These are phyloP conservation scores for Listronotus oregonensis DNA, from an alignment of 1,140 invertebrate genomes.

Conservation along the genomic window DNA sequence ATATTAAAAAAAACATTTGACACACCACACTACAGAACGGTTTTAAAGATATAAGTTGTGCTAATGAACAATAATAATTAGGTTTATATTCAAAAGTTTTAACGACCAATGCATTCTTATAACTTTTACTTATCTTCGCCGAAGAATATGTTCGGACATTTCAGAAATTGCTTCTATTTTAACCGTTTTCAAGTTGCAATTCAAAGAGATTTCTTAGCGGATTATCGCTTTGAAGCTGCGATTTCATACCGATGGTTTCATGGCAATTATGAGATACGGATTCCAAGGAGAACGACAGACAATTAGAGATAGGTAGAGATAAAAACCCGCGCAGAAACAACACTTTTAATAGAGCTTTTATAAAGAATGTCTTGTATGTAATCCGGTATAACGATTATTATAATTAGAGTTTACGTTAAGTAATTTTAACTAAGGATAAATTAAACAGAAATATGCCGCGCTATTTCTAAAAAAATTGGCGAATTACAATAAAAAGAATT, in stretches of 20 bases:
- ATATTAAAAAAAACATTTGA: too few species aligned
- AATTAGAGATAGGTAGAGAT: conserved; percentile 20
- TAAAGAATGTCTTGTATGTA: neutral
- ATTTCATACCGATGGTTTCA: conserved; percentile 9
- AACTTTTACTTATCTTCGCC: neutral
- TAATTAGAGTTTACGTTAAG: too few species aligned
- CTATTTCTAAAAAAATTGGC: too few species aligned
- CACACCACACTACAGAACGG: too few species aligned
- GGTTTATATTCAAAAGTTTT: too few species aligned
- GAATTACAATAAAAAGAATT: too few species aligned
- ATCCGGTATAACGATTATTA: too few species aligned
- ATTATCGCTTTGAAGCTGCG: conserved; percentile 16
- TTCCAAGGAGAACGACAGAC: conserved; percentile 16
- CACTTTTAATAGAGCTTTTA: conserved; percentile 11
- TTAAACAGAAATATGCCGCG: too few species aligned
- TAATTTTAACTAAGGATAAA: too few species aligned
- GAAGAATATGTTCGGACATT: conserved; percentile 8
- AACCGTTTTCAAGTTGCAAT: conserved; percentile 12
- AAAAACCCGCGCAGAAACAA: conserved; percentile 15
- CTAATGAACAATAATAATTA: too few species aligned
- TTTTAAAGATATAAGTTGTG: too few species aligned
- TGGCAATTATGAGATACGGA: conserved; percentile 20
- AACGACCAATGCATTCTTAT: neutral
- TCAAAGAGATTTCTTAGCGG: conserved; percentile 15
- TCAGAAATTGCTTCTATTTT: conserved; percentile 14